Percentiles rank a stretch among this genome's conserved stretches.
Evolutionary conservation across 1,140 invertebrate species (phyloP).

Genomic region (Aricia agestis): DNA sequence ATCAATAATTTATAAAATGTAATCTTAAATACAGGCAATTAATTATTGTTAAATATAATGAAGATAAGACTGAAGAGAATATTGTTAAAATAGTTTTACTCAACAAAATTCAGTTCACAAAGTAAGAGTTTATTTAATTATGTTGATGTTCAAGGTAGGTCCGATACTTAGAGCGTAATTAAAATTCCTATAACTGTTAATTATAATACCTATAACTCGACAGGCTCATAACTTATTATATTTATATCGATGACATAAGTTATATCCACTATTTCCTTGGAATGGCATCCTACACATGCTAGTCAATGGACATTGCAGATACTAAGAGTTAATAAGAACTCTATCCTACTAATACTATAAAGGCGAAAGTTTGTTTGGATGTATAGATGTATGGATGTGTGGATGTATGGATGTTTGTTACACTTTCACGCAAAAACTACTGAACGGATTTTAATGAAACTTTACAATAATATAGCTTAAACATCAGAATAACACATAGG

Average conservation of each 20-base stretch:
- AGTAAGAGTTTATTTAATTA: neutral
- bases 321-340: neutral
- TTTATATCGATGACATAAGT: slow-evolving; percentile 2
- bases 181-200: neutral
- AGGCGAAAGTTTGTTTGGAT: no score
- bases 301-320: neutral
- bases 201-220: neutral
- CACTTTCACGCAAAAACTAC: no score
- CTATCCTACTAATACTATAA: neutral
- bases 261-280: neutral
- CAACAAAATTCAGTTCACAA: no score
- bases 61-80: no score
- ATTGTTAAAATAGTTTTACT: no score
- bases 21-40: neutral
- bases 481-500: no score
- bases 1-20: neutral
- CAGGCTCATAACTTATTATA: neutral
- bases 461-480: no score
- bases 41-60: no score
- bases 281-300: neutral
- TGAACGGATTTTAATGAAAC: no score
- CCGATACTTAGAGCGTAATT: neutral
- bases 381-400: no score
- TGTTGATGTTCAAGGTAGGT: neutral
- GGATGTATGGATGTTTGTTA: no score